Conservation (phyloP, 2,888 invertebrate species). For the Petrophora chlorosata region DNA sequence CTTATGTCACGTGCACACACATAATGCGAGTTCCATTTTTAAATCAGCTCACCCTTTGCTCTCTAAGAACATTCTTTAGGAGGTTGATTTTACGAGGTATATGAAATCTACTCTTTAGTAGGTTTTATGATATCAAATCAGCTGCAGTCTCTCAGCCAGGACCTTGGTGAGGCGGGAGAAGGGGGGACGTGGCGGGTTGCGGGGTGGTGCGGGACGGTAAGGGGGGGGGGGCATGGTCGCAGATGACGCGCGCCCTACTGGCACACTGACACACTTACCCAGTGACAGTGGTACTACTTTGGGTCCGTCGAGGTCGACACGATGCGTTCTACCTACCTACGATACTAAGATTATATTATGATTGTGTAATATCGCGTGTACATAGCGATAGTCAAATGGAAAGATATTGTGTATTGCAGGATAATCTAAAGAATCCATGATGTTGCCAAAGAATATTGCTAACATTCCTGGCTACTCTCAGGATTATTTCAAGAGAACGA, state of each 20-base stretch:
- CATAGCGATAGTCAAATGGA: slow-evolving; percentile 27
- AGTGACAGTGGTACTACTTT: slow-evolving; percentile 84
- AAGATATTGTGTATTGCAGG: no score
- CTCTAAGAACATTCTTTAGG: no score
- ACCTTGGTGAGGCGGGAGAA: slow-evolving; percentile 69
- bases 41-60: slow-evolving; percentile 10
- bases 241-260: slow-evolving; percentile 82
- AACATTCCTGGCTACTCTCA: no score
- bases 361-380: no score
- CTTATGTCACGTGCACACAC: neutral
- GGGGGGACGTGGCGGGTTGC: slow-evolving; percentile 45
- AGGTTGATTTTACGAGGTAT: no score
- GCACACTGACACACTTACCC: slow-evolving; percentile 83
- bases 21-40: slow-evolving; percentile 1
- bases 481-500: no score
- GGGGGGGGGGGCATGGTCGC: slow-evolving; percentile 64
- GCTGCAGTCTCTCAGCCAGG: slow-evolving; percentile 68
- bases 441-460: no score
- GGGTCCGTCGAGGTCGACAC: slow-evolving; percentile 77
- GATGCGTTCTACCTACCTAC: slow-evolving; percentile 71
- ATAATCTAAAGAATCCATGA: no score
- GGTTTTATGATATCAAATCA: slow-evolving; percentile 49
- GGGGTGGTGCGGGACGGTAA: slow-evolving; percentile 45
- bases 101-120: no score
- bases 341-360: slow-evolving; percentile 41